Evolutionary conservation across 37 sponge, comb jelly and placozoan genomes (phyloP).

Genomic region (Tethya wilhelma): DNA sequence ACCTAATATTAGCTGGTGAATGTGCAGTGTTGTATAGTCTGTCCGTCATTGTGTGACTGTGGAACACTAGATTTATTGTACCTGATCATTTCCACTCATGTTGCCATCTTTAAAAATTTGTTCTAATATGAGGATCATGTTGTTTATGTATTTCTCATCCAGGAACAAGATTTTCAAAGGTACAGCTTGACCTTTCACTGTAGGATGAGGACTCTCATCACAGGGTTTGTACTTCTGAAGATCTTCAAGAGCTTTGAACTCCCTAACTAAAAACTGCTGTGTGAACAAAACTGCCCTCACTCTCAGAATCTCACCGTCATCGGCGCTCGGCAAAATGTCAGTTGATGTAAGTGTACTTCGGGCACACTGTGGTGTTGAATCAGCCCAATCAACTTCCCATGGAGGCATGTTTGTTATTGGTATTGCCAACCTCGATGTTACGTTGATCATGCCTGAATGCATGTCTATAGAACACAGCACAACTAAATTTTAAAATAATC

Average conservation of each 20-base stretch:
- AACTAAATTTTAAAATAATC: too few relatives aligned
- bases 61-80: too few relatives aligned
- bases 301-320: not conserved
- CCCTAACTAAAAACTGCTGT: not conserved
- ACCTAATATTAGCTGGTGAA: constrained; percentile 19
- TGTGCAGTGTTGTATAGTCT: not conserved
- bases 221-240: not conserved
- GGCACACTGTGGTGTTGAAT: constrained; percentile 3
- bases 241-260: not conserved
- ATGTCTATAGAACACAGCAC: not conserved
- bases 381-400: constrained; percentile 18
- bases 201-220: not conserved
- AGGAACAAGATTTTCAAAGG: constrained; percentile 27
- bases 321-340: not conserved
- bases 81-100: too few relatives aligned
- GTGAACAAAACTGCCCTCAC: constrained; percentile 3
- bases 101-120: too few relatives aligned
- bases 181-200: not conserved
- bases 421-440: not conserved
- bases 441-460: not conserved
- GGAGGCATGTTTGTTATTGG: not conserved
- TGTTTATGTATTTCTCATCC: constrained; percentile 21
- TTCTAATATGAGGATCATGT: constrained; percentile 27
- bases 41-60: not conserved
- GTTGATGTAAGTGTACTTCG: not conserved